These are phyloP conservation scores for Scaptomyza pallida DNA, from an alignment of 1,140 invertebrate genomes.

Conservation along the genomic window DNA sequence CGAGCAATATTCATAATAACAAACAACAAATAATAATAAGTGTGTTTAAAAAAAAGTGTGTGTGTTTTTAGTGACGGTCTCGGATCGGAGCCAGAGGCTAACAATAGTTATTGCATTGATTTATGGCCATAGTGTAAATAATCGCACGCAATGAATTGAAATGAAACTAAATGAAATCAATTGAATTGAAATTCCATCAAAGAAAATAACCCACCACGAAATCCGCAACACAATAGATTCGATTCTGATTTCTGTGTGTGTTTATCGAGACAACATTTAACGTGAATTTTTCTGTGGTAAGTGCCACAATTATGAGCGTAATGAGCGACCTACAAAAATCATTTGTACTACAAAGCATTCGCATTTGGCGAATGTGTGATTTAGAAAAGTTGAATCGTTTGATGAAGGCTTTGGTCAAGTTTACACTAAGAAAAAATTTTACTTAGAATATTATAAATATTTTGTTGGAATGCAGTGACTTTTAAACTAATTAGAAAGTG, in stretches of 20 bases:
- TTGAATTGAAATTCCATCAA: constrained; percentile 58
- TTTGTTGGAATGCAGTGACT: too few relatives aligned
- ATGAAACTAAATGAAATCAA: constrained; percentile 61
- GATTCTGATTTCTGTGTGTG: not conserved
- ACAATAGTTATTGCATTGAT: constrained; percentile 53
- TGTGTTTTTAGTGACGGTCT: constrained; percentile 59
- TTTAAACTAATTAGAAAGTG: too few relatives aligned
- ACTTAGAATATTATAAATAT: not conserved
- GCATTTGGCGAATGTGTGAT: not conserved
- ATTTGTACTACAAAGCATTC: not conserved
- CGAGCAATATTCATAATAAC: constrained; percentile 22
- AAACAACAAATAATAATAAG: constrained; percentile 19
- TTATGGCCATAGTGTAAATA: constrained; percentile 69
- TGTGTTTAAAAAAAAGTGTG: constrained; percentile 14
- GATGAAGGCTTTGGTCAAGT: not conserved
- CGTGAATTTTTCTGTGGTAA: constrained; percentile 28
- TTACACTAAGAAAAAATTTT: not conserved
- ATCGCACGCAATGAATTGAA: constrained; percentile 61
- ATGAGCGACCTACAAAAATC: constrained; percentile 9
- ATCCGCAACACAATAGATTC: not conserved
- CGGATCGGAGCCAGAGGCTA: constrained; percentile 3
- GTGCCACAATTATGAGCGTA: constrained; percentile 35
- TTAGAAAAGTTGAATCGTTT: constrained; percentile 26
- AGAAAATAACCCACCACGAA: constrained; percentile 6
- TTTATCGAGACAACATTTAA: constrained; percentile 6